A percentile compares a stretch with the other conserved stretches of the same genome.
Evolutionary conservation across 2,888 invertebrate genomes (phyloP).

Genomic region (Meliscaeva auricollis): DNA sequence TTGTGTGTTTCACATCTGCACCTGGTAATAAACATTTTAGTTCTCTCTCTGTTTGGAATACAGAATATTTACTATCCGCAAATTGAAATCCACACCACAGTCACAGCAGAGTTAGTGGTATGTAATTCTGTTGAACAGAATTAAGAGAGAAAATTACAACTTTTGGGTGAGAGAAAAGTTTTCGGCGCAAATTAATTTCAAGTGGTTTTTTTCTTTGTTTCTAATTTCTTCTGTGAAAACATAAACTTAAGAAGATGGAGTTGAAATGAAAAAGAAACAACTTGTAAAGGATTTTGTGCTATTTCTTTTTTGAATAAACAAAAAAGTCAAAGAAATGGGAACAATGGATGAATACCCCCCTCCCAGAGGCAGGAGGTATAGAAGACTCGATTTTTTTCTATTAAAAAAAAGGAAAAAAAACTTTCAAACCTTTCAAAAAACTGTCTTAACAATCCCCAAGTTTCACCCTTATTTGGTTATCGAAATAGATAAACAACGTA

Average conservation of each 20-base stretch:
- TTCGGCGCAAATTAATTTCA: not conserved
- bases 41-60: not conserved
- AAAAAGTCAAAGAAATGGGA: too few relatives aligned
- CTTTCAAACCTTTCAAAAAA: too few relatives aligned
- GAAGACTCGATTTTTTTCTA: too few relatives aligned
- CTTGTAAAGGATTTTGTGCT: not conserved
- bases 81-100: not conserved
- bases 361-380: too few relatives aligned
- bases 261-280: not conserved
- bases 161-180: not conserved
- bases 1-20: slow-evolving; percentile 1
- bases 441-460: too few relatives aligned
- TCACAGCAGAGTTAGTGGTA: too few relatives aligned
- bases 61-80: not conserved
- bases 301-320: too few relatives aligned
- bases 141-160: not conserved
- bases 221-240: not conserved
- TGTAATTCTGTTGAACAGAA: not conserved
- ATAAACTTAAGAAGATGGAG: not conserved
- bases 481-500: too few relatives aligned
- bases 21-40: not conserved
- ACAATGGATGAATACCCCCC: too few relatives aligned
- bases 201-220: not conserved
- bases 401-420: too few relatives aligned
- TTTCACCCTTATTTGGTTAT: too few relatives aligned